phyloP scores from a whole-genome alignment of 2,113 vertebrate genomes.

The Pseudorhombus dupliciocellatus region DNA sequence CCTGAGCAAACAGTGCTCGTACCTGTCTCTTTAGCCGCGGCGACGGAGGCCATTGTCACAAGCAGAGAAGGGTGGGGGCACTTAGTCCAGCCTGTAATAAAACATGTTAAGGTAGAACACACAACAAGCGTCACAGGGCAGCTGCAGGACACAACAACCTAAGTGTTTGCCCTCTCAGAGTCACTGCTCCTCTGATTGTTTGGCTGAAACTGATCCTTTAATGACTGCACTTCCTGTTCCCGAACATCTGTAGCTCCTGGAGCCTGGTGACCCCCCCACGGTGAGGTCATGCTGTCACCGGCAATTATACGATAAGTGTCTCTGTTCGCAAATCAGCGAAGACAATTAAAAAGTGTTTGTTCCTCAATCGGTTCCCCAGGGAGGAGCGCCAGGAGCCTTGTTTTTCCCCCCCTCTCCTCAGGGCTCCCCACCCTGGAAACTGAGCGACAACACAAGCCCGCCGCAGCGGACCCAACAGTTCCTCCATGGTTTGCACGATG shows the following conservation, averaged over 20 bases:
- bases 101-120: background rate
- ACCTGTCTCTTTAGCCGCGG: slow-evolving; percentile 54
- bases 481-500: background rate
- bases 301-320: slow-evolving; percentile 12
- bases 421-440: slow-evolving; percentile 76
- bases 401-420: slow-evolving; percentile 71
- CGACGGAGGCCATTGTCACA: slow-evolving; percentile 56
- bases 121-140: slow-evolving; percentile 1
- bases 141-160: too few relatives aligned
- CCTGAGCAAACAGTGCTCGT: slow-evolving; percentile 2
- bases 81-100: slow-evolving; percentile 56
- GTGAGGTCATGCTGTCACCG: slow-evolving; percentile 10
- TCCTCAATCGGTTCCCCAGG: slow-evolving; percentile 54
- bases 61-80: background rate
- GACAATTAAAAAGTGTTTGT: slow-evolving; percentile 84
- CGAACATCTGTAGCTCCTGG: background rate
- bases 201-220: slow-evolving; percentile 56
- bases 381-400: slow-evolving; percentile 64
- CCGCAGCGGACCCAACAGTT: too few relatives aligned
- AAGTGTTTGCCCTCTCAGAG: too few relatives aligned
- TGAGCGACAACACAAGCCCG: slow-evolving; percentile 59
- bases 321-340: slow-evolving; percentile 33
- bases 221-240: slow-evolving; percentile 5
- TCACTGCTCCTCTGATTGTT: slow-evolving; percentile 48
- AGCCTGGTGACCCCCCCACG: background rate